These are phyloP conservation scores for Hemicordylus capensis DNA, from an alignment of 2,113 vertebrate species.

Conservation along the genomic window DNA sequence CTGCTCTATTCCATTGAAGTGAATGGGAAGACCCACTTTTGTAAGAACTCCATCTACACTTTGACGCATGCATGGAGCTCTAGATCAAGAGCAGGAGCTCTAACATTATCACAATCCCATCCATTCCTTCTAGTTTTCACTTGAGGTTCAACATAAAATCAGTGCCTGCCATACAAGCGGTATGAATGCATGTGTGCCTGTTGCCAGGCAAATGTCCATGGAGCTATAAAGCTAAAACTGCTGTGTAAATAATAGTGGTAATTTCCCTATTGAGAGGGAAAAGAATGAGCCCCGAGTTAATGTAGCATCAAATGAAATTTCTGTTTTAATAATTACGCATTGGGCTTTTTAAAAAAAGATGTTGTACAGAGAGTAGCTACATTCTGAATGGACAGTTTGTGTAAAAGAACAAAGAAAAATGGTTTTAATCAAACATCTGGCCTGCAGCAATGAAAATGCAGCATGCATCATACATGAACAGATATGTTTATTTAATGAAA, in stretches of 20 bases:
- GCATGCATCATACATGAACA: slow-evolving; percentile 65
- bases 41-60: background rate
- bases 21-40: background rate
- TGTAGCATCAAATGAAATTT: slow-evolving; percentile 55
- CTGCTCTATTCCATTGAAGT: background rate
- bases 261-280: slow-evolving; percentile 28
- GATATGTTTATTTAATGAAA: slow-evolving; percentile 52
- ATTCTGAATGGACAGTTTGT: slow-evolving; percentile 57
- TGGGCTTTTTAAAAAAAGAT: slow-evolving; percentile 54
- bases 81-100: background rate
- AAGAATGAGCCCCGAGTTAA: slow-evolving; percentile 58
- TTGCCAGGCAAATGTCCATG: slow-evolving; percentile 4
- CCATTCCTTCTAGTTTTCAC: background rate
- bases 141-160: background rate
- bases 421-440: slow-evolving; percentile 74
- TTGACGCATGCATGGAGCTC: background rate
- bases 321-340: slow-evolving; percentile 66
- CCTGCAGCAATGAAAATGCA: slow-evolving; percentile 65
- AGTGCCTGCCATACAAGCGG: background rate
- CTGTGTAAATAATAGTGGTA: slow-evolving; percentile 43
- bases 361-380: slow-evolving; percentile 50
- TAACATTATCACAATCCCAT: background rate
- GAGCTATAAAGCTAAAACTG: slow-evolving; percentile 26
- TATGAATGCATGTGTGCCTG: fast-evolving
- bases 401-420: slow-evolving; percentile 73